These are phyloP conservation scores for Tridacna crocea DNA, from an alignment of 2,888 invertebrate species.

Conservation along the genomic window DNA sequence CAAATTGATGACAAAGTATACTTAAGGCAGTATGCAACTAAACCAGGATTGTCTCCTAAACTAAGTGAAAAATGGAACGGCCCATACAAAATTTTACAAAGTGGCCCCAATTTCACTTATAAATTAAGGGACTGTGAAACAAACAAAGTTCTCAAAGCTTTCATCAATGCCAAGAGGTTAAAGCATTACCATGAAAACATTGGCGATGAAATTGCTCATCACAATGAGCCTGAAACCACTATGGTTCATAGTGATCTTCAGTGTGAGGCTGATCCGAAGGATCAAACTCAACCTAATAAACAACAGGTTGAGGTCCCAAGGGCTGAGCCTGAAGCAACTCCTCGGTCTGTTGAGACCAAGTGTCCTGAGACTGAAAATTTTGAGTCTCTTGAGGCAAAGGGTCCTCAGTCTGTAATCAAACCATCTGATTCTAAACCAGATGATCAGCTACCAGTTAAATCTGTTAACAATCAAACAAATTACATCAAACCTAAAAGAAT, in stretches of 20 bases:
- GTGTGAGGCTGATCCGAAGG: not conserved
- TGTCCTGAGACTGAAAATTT: conserved; percentile 9
- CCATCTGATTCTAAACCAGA: not conserved
- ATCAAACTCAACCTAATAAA: not conserved
- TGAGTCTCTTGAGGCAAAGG: not conserved
- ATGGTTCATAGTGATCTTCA: not conserved
- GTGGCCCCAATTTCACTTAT: conserved; percentile 33
- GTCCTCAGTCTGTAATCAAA: not conserved
- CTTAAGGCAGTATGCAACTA: conserved; percentile 2
- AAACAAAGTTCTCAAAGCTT: not conserved
- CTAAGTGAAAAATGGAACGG: conserved; percentile 39
- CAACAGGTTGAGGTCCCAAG: not conserved
- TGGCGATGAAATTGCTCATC: not conserved
- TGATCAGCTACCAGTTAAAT: not conserved
- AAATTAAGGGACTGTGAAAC: conserved; percentile 35
- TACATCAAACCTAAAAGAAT: conserved; percentile 11
- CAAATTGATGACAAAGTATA: conserved; percentile 38
- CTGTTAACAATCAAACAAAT: not conserved
- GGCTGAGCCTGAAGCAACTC: conserved; percentile 1
- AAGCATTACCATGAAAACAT: conserved; percentile 34
- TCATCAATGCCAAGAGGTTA: conserved; percentile 37
- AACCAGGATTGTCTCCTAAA: conserved; percentile 36
- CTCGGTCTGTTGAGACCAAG: conserved; percentile 17
- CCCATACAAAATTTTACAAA: conserved; percentile 37
- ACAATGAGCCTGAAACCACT: conserved; percentile 4